A percentile compares a stretch with the other conserved stretches of the same genome.
Conservation (phyloP, 2,113 vertebrate genomes). For the Ictalurus punctatus region DNA sequence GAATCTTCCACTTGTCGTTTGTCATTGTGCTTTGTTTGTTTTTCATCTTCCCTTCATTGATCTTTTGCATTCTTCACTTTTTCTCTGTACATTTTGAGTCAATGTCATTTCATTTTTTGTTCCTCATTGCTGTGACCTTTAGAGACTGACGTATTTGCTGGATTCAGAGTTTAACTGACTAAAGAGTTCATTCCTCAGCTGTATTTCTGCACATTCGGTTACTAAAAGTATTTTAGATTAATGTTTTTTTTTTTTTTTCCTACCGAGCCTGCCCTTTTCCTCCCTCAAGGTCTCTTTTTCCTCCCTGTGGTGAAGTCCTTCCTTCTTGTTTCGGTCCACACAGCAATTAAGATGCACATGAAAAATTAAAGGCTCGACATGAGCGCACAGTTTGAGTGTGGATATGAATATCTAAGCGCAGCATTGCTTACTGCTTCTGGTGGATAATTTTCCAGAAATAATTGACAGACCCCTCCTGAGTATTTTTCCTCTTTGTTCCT, state of each 20-base stretch:
- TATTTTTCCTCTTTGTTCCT: constrained; percentile 1
- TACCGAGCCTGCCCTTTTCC: neutral
- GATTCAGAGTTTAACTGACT: constrained; percentile 48
- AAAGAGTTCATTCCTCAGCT: constrained; percentile 17
- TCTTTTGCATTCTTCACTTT: neutral
- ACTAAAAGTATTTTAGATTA: neutral
- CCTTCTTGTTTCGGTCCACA: constrained; percentile 56
- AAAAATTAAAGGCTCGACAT: constrained; percentile 57
- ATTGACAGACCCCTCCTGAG: constrained; percentile 44
- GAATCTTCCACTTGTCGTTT: neutral
- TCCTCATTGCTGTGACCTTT: constrained; percentile 43
- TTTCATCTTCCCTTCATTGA: neutral
- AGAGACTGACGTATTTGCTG: constrained; percentile 17
- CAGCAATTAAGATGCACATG: constrained; percentile 62
- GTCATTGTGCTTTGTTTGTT: neutral
- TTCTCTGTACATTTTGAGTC: neutral
- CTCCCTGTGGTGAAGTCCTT: constrained; percentile 44
- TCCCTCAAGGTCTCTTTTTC: neutral
- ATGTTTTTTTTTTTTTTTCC: neutral
- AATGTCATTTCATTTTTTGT: constrained; percentile 12
- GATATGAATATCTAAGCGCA: constrained; percentile 48
- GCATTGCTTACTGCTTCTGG: constrained; percentile 51
- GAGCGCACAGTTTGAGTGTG: constrained; percentile 49
- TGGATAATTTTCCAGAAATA: constrained; percentile 58
- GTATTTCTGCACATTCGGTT: constrained; percentile 27